Evolutionary conservation across 2,797 vertebrate species (phyloP).

Genomic region (Squalus acanthias): DNA sequence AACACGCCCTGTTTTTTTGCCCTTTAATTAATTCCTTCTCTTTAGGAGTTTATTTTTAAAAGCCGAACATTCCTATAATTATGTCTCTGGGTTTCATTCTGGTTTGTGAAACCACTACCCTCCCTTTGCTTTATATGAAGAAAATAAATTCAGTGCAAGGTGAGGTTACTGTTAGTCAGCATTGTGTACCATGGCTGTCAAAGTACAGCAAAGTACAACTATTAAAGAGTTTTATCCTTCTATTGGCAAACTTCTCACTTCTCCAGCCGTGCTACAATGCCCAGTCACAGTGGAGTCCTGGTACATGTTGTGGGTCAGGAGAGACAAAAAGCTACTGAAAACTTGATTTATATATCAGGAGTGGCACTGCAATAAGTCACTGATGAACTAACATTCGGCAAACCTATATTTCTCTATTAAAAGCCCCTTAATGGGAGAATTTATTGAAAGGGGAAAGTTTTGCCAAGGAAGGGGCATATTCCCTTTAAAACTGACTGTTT

Average conservation of each 20-base stretch:
- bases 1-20: slow-evolving; percentile 31
- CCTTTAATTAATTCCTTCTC: slow-evolving; percentile 37
- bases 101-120: slow-evolving; percentile 19
- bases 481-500: neutral
- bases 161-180: neutral
- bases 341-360: neutral
- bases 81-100: slow-evolving; percentile 21
- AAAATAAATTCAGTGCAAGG: neutral
- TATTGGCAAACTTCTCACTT: neutral
- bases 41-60: slow-evolving; percentile 34
- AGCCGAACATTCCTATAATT: slow-evolving; percentile 31
- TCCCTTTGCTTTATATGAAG: neutral
- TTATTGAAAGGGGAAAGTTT: neutral
- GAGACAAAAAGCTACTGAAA: neutral
- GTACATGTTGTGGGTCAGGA: neutral
- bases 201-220: neutral
- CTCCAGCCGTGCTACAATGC: neutral
- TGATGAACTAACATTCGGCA: neutral
- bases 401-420: neutral
- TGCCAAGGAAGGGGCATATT: neutral
- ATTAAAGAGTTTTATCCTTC: neutral
- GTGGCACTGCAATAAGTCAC: neutral
- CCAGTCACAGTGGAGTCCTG: neutral
- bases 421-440: neutral
- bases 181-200: neutral